These are phyloP conservation scores for Crocuta crocuta DNA, from an alignment of 2,113 vertebrate species.

Conservation along the genomic window DNA sequence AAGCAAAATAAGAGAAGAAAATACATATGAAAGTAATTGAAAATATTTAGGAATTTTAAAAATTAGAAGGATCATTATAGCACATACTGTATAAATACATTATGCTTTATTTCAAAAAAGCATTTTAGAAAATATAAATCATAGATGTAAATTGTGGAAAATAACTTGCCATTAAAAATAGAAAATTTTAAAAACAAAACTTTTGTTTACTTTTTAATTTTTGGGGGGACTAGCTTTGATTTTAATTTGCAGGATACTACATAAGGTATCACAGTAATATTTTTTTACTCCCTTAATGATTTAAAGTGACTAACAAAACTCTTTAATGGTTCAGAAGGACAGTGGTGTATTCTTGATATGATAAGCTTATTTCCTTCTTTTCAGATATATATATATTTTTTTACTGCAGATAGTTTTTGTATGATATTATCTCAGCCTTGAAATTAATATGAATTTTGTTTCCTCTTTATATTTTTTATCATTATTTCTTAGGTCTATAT, in stretches of 20 bases:
- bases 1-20: slow-evolving; percentile 29
- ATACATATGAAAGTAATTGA: not conserved
- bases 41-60: not conserved
- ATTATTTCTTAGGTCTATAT: not conserved
- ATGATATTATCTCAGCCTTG: not conserved
- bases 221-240: not conserved
- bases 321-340: not conserved
- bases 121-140: slow-evolving; percentile 24
- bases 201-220: slow-evolving; percentile 24
- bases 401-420: not conserved
- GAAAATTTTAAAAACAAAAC: not conserved
- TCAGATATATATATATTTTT: not conserved
- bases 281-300: not conserved
- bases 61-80: not conserved
- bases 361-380: slow-evolving; percentile 1
- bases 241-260: not conserved
- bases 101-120: not conserved
- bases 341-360: not conserved
- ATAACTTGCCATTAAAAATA: not conserved
- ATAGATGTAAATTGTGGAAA: not conserved
- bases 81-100: not conserved
- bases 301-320: not conserved
- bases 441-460: not conserved
- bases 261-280: not conserved
- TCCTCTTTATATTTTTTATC: not conserved